A percentile compares a stretch with the other conserved stretches of the same genome.
Conservation (phyloP, 2,888 invertebrate species). For the Invenusta paracnida region DNA sequence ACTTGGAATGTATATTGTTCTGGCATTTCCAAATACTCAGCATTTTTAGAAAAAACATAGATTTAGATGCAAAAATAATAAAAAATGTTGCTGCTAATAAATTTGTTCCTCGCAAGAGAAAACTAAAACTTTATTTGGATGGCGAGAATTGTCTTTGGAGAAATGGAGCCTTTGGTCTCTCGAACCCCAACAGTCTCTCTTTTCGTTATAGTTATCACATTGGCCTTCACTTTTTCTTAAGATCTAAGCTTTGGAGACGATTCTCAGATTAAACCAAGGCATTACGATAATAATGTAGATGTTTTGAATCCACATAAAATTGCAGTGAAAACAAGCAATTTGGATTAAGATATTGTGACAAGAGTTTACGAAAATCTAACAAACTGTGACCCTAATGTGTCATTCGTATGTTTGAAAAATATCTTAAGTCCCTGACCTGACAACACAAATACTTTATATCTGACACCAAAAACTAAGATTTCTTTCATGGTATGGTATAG, state of each 20-base stretch:
- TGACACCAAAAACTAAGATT: neutral
- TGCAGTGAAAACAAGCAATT: too few relatives aligned
- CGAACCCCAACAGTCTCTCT: neutral
- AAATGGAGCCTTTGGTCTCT: neutral
- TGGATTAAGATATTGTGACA: neutral
- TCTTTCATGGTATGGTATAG: neutral
- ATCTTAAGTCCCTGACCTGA: neutral
- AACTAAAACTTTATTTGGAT: neutral
- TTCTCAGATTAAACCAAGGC: neutral
- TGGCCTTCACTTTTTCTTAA: neutral
- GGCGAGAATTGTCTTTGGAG: neutral
- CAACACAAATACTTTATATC: neutral
- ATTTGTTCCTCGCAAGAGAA: neutral
- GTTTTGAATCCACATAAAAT: neutral
- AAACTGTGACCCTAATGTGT: neutral
- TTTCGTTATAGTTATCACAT: neutral
- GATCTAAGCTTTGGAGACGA: neutral
- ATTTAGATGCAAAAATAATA: neutral
- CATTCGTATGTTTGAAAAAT: neutral
- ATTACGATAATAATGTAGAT: neutral
- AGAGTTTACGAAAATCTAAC: neutral
- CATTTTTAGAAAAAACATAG: neutral
- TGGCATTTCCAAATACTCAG: too few relatives aligned
- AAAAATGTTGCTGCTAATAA: neutral
- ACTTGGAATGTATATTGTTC: neutral